Percentiles rank a stretch among this genome's conserved stretches.
phyloP scores from a whole-genome alignment of 1,140 invertebrate species.

The Drosophila baimaii region DNA sequence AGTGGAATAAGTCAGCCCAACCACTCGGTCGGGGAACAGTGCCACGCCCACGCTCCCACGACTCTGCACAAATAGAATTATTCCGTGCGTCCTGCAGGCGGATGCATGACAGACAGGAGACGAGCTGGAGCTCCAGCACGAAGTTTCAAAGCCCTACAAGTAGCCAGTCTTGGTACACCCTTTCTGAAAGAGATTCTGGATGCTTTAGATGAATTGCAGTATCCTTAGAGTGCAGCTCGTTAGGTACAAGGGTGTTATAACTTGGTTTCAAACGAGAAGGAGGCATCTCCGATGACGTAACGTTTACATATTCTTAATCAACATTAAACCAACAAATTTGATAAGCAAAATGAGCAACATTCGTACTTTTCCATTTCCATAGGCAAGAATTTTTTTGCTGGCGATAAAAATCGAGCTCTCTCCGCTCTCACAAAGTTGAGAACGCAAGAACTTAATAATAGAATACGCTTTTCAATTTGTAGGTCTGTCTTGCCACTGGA shows the following conservation, averaged over 20 bases:
- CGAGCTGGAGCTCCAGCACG: slow-evolving; percentile 24
- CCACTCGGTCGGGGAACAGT: slow-evolving; percentile 43
- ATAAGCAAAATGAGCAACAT: too few relatives aligned
- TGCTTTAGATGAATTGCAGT: too few relatives aligned
- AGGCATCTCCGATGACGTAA: neutral
- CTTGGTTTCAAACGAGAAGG: neutral
- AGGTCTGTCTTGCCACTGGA: too few relatives aligned
- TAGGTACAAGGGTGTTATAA: too few relatives aligned
- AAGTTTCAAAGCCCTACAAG: slow-evolving; percentile 16
- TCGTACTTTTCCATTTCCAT: too few relatives aligned
- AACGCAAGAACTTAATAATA: too few relatives aligned
- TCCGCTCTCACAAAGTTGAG: too few relatives aligned
- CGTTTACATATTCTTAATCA: neutral
- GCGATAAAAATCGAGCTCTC: too few relatives aligned
- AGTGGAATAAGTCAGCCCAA: slow-evolving; percentile 68
- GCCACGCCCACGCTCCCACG: slow-evolving; percentile 19
- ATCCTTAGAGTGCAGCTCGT: neutral
- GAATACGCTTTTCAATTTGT: too few relatives aligned
- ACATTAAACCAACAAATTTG: too few relatives aligned
- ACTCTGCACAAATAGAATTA: slow-evolving; percentile 76
- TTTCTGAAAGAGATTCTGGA: neutral
- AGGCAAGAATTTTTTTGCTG: too few relatives aligned
- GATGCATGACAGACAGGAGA: slow-evolving; percentile 73
- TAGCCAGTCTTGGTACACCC: slow-evolving; percentile 4
- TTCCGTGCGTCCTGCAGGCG: slow-evolving; percentile 79